Base-by-base conservation (phyloP, 2,888 invertebrate genomes). In the Heliconius hortense region DNA sequence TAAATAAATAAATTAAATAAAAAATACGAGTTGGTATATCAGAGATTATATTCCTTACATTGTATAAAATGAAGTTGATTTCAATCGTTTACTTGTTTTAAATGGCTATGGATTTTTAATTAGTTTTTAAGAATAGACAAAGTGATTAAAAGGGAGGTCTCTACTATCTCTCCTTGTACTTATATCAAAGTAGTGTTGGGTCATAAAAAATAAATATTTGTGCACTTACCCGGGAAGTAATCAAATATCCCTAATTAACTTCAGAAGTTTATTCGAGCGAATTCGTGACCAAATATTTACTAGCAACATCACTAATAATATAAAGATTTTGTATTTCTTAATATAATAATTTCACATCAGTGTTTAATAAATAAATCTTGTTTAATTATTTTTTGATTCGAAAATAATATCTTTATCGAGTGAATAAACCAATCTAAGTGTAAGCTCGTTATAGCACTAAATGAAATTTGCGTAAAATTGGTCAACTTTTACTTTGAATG, bases 401-500 rank as follows among this genome's bases (percentile, higher is more conserved):
- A 60, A 59, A 26, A 60, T 43, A 39, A 11, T 59, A 53, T 28
- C 8, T 62, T 48, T 5, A 18, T 11, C 59, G 15, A 74, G 26
- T 63, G 53, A 66, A 75, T 64, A 75, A 75, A 64, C 31, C 69
- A 71, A 75, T 75, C 56, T 59, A 39, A 24, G 56, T 71, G 64
- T 71, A 63, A 63, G 39, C 70, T 39, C 62, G 71, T 93, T 90
- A 92, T 87, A 84, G 89, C 86, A 85, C 84, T 84, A 86, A 86
- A 89, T 91, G 88, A 92, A 92, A 93, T 90, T 91, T 93, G 92
- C 93, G 93, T 89, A 92, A 93, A 94, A 94, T 93, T 93, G 89
- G 88, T 91, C 88, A 86, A 85, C 86, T 90, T 88, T 89, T 84
- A 83, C 87, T 86, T 87, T 86, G 87, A 89, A 90, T 90, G 75